Percentiles rank a stretch among this genome's conserved stretches.
phyloP scores from a whole-genome alignment of 2,797 vertebrate species.

The Onychomys leucogaster region DNA sequence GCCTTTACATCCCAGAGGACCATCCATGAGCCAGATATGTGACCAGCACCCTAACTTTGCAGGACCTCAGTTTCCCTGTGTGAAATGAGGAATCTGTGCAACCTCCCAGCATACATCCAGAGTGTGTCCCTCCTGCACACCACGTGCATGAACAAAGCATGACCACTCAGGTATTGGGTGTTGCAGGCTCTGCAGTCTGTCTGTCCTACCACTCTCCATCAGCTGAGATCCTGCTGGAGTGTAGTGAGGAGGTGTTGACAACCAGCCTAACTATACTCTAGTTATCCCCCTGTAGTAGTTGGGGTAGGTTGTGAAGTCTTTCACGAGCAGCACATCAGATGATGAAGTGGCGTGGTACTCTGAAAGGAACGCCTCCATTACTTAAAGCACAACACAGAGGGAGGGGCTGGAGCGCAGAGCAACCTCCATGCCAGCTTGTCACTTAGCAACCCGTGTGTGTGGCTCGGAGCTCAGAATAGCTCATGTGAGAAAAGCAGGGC shows the following conservation, averaged over 20 bases:
- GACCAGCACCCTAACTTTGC: not conserved
- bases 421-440: slow-evolving; percentile 59
- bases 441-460: slow-evolving; percentile 82
- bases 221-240: not conserved
- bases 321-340: not conserved
- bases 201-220: not conserved
- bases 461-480: slow-evolving; percentile 78
- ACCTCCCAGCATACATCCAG: not conserved
- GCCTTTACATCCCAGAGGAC: not conserved
- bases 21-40: not conserved
- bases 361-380: slow-evolving; percentile 38
- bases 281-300: not conserved
- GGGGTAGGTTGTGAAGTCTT: not conserved
- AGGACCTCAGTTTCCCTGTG: not conserved
- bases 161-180: not conserved
- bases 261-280: not conserved
- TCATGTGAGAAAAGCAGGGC: slow-evolving; percentile 66
- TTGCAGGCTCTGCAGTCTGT: not conserved
- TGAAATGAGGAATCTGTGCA: not conserved
- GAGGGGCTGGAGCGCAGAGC: not conserved
- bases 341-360: not conserved
- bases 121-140: rapidly evolving
- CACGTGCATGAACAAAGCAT: rapidly evolving
- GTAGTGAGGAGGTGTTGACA: not conserved
- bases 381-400: slow-evolving; percentile 26